Evolutionary conservation across 2,888 invertebrate genomes (phyloP).

Genomic region (Tachina grossa): DNA sequence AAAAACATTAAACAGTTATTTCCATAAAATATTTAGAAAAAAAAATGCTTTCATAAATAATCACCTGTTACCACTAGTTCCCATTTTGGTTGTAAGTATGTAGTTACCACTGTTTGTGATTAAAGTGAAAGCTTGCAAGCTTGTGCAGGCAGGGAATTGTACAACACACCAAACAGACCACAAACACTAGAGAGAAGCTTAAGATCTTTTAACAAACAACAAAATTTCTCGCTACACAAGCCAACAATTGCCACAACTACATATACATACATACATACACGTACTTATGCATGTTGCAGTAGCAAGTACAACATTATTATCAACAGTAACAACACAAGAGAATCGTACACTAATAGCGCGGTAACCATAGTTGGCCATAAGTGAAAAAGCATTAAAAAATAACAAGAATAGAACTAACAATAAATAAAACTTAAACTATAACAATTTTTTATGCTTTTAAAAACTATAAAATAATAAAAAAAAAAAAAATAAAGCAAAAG

Average conservation of each 20-base stretch:
- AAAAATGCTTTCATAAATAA: neutral
- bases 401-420: slow-evolving; percentile 30
- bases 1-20: neutral
- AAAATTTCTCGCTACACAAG: slow-evolving; percentile 47
- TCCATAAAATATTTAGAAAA: neutral
- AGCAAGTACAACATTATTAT: slow-evolving; percentile 42
- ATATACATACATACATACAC: neutral
- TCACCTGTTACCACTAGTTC: neutral
- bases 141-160: slow-evolving; percentile 11
- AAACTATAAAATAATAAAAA: slow-evolving; percentile 23
- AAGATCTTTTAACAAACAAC: slow-evolving; percentile 44
- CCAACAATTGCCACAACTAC: slow-evolving; percentile 47
- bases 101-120: slow-evolving; percentile 39
- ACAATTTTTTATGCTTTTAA: slow-evolving; percentile 57
- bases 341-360: slow-evolving; percentile 60
- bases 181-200: slow-evolving; percentile 42
- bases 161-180: slow-evolving; percentile 44
- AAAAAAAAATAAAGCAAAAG: slow-evolving; percentile 21
- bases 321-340: slow-evolving; percentile 20
- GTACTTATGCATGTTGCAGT: neutral
- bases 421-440: neutral
- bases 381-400: slow-evolving; percentile 59
- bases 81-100: neutral
- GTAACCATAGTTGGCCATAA: slow-evolving; percentile 65
- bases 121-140: slow-evolving; percentile 20